Base-by-base conservation (phyloP, 53 echinoderm and acorn worm genomes). In the Crossaster papposus region DNA sequence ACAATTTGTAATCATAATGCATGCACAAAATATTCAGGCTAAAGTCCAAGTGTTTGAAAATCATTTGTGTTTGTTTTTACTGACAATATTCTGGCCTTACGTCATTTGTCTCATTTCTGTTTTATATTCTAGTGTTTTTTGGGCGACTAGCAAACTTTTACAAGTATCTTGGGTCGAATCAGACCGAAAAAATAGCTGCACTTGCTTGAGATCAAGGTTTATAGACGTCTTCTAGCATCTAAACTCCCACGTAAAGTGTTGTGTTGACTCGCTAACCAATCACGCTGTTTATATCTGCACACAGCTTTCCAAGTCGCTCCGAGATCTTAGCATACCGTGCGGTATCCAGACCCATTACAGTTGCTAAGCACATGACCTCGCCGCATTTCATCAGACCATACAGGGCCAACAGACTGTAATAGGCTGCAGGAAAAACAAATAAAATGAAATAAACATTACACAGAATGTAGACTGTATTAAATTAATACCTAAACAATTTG, bases 291-390 rank as follows among this genome's bases (percentile, higher is more conserved):
- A 95, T 92, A 37, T 95, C 93, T 36, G 77, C 35, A 80, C 95
- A 95, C 22, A 95, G 83, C 68, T 92, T 94, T 15, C 88, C 74
- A 2, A 94, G 63, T 22, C 96, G 80, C 22, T 96, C 94, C 12
- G 98, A 98, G 37, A 94, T 86, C 73, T 91, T 93, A 30, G 90
- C 92, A 64, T 90, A 93, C 52, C 93, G 94, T 50, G 78, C 89
- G 22, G 92, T 92, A 70, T 96, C 95, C 68, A 98, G 86, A 35
- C 98, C 98, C 96, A 98, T 95, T 20, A 98, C 89, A 30, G 92
- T 94, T 79, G 96, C 90, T 53, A 98, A 87, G 54, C 94, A 91
- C 52, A 91, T 89, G 31, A 98, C 98, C 65, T 98, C 98, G 20
- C 94, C 96, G 51, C 91, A 93, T 65, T 93, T 80, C 94, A 93